Conservation (phyloP, 2,888 invertebrate genomes). For the Digitonthophagus gazella region DNA sequence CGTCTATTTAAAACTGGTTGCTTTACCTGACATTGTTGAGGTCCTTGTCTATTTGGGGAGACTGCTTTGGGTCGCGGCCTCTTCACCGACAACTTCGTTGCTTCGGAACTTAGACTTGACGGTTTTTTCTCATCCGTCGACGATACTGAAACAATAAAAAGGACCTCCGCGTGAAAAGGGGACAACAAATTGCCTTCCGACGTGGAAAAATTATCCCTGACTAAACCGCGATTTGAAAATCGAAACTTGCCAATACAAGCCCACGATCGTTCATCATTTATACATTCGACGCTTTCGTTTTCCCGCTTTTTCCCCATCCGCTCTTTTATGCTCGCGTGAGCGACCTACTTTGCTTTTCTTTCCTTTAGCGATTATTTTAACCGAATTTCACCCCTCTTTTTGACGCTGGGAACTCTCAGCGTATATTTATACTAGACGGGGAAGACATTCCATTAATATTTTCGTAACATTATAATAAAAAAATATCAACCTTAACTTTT, state of each 20-base stretch:
- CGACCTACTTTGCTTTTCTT: background rate
- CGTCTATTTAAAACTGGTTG: background rate
- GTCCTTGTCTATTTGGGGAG: conserved; percentile 87
- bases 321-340: background rate
- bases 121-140: conserved; percentile 55
- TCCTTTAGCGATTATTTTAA: background rate
- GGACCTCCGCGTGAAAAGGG: background rate
- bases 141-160: conserved; percentile 45
- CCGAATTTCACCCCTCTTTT: too few relatives aligned
- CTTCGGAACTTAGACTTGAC: conserved; percentile 44
- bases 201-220: background rate
- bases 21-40: conserved; percentile 86
- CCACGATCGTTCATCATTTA: background rate
- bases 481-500: too few relatives aligned
- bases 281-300: background rate
- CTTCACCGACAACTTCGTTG: conserved; percentile 60
- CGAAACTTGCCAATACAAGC: background rate
- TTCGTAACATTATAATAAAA: too few relatives aligned
- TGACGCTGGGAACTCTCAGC: too few relatives aligned
- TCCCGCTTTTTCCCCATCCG: background rate
- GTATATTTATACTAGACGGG: too few relatives aligned
- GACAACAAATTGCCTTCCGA: background rate
- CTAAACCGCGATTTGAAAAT: background rate
- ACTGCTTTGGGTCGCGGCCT: conserved; percentile 80
- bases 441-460: background rate